A percentile compares a stretch with the other conserved stretches of the same genome.
phyloP scores from a whole-genome alignment of 2,797 vertebrate species.

The Intellagama lesueurii region DNA sequence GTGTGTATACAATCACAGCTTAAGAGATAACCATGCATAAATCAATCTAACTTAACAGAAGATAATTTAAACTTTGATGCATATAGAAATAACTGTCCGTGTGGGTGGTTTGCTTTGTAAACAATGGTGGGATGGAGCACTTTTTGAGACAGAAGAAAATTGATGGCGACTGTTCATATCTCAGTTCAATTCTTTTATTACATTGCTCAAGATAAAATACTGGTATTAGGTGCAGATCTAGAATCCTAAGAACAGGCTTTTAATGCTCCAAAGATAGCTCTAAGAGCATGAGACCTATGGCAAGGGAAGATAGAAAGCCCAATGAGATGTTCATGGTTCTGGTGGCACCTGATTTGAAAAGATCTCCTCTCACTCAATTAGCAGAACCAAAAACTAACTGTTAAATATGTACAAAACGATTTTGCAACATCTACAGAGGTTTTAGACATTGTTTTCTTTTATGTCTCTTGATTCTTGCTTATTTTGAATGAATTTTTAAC shows the following conservation, averaged over 20 bases:
- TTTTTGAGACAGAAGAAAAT: neutral
- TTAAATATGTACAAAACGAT: neutral
- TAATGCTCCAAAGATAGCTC: neutral
- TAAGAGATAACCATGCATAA: neutral
- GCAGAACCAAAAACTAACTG: neutral
- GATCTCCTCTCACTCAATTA: neutral
- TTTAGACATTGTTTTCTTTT: too few relatives aligned
- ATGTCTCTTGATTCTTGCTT: neutral
- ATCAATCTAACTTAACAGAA: neutral
- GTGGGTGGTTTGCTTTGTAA: neutral
- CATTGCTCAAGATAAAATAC: neutral
- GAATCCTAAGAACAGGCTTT: neutral
- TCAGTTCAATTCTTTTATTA: neutral
- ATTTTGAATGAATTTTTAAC: neutral
- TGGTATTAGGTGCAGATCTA: neutral
- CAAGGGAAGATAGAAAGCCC: neutral
- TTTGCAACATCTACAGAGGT: neutral
- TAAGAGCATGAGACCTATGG: neutral
- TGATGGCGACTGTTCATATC: too few relatives aligned
- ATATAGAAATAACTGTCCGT: neutral
- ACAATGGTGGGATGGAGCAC: neutral
- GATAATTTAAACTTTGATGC: neutral
- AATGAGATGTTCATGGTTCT: neutral
- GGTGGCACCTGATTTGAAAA: too few relatives aligned
- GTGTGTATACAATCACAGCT: neutral